Evolutionary conservation across 1,140 invertebrate species (phyloP), one percentile per base, ranked within the genome.

Genomic region (Bombus vancouverensis): DNA sequence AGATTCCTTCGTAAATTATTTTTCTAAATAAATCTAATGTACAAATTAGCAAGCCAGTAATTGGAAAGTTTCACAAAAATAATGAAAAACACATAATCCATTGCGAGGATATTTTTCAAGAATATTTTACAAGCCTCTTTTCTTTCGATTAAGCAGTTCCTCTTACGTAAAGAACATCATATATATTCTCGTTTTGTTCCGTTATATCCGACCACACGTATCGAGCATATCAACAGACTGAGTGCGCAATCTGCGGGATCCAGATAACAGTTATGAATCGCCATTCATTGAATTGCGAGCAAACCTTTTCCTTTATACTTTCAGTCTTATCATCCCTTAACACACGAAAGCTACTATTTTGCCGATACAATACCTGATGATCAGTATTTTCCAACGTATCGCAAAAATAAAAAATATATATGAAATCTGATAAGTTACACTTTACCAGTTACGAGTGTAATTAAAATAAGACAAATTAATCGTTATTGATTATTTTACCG

Each of bases 191-290:
- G 39, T 71, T 39, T 71, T 42, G 37, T 71, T 71, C 74, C 81
- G 71, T 82, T 82, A 65, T 75, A 75, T 47, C 57, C 81, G 39
- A 34, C 70, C 74, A 18, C 82, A 57, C 59, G 73, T 88, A 89
- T 89, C 81, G 72, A 76, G 82, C 84, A 84, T 87, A 91, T 91
- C 89, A 70, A 72, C 82, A 80, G 78, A 22, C 47, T 53, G 82
- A 81, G 79, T 79, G 82, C 90, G 85, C 89, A 89, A 91, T 92
- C 91, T 92, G 91, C 80, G 87, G 87, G 85, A 92, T 92, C 91
- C 89, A 91, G 91, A 92, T 92, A 92, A 92, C 88, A 71, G 83
- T 68, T 85, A 89, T 90, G 83, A 88, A 91, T 92, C 91, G 87
- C 90, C 90, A 89, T 92, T 92, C 92, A 92, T 92, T 90, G 89